Evolutionary conservation across 1,140 invertebrate species (phyloP), one percentile per base, ranked within the genome.

Genomic region (Apis dorsata): DNA sequence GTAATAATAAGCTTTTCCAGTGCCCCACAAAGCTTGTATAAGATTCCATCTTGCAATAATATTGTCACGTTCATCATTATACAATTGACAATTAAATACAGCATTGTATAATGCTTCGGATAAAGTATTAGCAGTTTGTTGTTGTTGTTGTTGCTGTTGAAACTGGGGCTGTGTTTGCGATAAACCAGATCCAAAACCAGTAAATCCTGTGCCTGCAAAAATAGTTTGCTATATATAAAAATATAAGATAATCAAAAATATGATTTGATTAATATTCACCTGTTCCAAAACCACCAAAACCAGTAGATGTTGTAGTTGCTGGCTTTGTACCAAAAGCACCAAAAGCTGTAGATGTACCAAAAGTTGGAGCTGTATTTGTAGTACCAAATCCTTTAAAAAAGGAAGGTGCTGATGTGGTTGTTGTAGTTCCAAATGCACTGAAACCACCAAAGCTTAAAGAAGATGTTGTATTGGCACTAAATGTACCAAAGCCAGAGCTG

Each of bases 41-140:
- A 98, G 96, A 92, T 99, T 99, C 97, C 98, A 99, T 91, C 97
- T 97, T 4, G 98, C 97, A 60, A 99, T 95, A 55, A 98, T 97
- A 82, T 96, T 96, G 92, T 99, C 98, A 60, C 98, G 94, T 90
- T 99, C 98, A 93, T 99, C 98, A 57, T 97, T 97, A 93, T 98
- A 99, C 34, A 99, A 95, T 72, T 96, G 96, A 68, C 98, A 98
- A 89, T 97, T 96, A 44, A 97, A 96, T 17, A 99, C 96, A 0
- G 98, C 97, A 87, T 96, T 96, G 68, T 96, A 95, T 63, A 97
- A 94, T 1, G 96, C 96, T 89, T 97, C 96, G 28, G 96, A 95
- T 7, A 96, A 94, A 72, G 95, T 95, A 69, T 95, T 92, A n/a
- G 94, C 93, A n/a, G 93, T 93, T 76, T 94, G 95, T 83, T 95